Evolutionary conservation across 37 sponge, comb jelly and placozoan genomes (phyloP), one percentile per base, ranked within the genome.

Genomic region (Aplysina aerophoba): DNA sequence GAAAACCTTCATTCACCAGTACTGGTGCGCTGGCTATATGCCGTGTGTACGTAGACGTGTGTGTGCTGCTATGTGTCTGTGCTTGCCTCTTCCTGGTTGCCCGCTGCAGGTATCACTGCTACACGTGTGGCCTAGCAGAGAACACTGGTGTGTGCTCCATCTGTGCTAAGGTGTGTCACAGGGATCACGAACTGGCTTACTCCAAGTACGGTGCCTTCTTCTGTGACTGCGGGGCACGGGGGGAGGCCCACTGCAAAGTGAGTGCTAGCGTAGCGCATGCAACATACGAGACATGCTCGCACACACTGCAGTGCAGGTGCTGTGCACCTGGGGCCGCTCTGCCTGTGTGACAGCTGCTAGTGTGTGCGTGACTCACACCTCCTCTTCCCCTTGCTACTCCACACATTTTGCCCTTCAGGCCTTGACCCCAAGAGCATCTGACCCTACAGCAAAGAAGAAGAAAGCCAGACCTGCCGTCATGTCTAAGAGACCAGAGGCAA

Each of bases 121-220:
- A 95, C 90, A 97, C 96, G 5, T 97, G 97, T 74, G 84, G 84
- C 22, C 77, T 95, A 40, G 91, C 85, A 30, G 91, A 95, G 14
- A 84, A 87, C 53, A 83, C 85, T 22, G 97, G 95, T 19, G 84
- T 86, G 33, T 97, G 97, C 68, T 66, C 89, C 38, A 78, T 89
- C 55, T 97, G 97, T 89, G 97, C 93, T 75, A 95, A 91, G 59
- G 97, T 97, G 60, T 97, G 97, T 55, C 97, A 97, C 85, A 97
- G 89, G 87, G 95, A 92, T 31, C 96, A 96, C 65, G 96, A 91
- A 35, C 58, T 93, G 19, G 85, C 92, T 25, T 96, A 92, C 86
- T 90, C 95, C 62, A 96, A 94, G 86, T 87, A 40, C 68, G 92
- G 94, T 11, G 89, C 97, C 28, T 96, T 96, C 81, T 96, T 96